Evolutionary conservation across 2,797 vertebrate species (phyloP).

Genomic region (Hemitrygon akajei): DNA sequence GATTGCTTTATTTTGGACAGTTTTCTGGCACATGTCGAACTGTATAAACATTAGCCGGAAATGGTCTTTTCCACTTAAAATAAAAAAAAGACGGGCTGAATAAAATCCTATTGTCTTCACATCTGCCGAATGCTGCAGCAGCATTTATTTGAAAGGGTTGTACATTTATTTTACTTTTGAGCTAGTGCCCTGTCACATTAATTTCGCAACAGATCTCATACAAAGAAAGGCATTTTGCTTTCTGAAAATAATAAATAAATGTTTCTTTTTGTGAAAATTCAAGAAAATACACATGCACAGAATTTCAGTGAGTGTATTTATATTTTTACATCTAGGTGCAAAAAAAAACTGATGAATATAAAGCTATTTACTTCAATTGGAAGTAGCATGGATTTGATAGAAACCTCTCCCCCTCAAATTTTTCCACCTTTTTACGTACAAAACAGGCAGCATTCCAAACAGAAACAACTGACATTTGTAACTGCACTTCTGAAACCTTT

Average conservation of each 20-base stretch:
- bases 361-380: background rate
- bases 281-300: background rate
- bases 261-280: background rate
- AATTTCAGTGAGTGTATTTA: background rate
- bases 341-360: background rate
- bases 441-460: background rate
- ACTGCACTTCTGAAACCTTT: background rate
- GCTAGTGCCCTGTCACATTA: background rate
- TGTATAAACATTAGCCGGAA: constrained; percentile 35
- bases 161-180: background rate
- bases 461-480: background rate
- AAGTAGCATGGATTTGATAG: too few species aligned
- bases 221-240: background rate
- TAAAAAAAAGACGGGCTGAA: constrained; percentile 4
- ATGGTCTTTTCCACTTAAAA: constrained; percentile 24
- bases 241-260: background rate
- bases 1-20: constrained; percentile 27
- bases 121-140: background rate
- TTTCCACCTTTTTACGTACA: too few species aligned
- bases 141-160: background rate
- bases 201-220: too few species aligned
- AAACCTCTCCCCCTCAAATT: too few species aligned
- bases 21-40: constrained; percentile 19
- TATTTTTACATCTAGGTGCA: background rate
- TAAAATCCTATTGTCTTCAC: constrained; percentile 27